A percentile compares a stretch with the other conserved stretches of the same genome.
phyloP scores from a whole-genome alignment of 2,113 vertebrate species.

The Carollia perspicillata region DNA sequence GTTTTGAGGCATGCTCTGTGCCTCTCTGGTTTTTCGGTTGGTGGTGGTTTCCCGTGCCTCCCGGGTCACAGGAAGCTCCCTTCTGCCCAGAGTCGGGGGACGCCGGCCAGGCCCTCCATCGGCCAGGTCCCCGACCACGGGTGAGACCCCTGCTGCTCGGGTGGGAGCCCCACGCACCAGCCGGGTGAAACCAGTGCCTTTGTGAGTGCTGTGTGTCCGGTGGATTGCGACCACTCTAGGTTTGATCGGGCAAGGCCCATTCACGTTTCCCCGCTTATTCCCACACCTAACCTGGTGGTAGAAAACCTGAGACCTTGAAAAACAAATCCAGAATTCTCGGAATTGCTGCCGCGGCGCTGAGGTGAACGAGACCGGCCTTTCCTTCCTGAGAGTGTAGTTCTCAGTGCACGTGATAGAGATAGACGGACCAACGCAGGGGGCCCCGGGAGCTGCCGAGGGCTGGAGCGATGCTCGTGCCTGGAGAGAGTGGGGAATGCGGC shows the following conservation, averaged over 20 bases:
- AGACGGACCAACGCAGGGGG: not conserved
- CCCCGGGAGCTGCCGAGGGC: not conserved
- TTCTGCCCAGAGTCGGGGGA: fast-evolving
- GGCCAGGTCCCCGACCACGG: not conserved
- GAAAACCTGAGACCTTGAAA: not conserved
- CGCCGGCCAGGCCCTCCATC: fast-evolving
- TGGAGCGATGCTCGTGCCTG: no score
- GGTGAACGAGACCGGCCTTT: not conserved
- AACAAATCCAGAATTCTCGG: not conserved
- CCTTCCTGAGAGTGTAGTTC: not conserved
- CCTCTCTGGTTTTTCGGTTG: fast-evolving
- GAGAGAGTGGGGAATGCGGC: not conserved
- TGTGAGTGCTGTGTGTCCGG: fast-evolving
- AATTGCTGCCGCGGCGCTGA: no score
- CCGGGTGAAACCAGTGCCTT: not conserved
- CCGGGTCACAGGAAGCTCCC: not conserved
- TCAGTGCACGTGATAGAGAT: not conserved
- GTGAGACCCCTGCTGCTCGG: fast-evolving
- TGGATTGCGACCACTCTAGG: not conserved
- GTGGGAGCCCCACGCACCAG: fast-evolving
- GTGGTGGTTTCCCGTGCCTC: fast-evolving
- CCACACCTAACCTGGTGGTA: not conserved
- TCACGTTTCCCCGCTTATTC: not conserved
- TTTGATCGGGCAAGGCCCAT: not conserved
- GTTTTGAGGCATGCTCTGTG: not conserved